These are phyloP conservation scores for Apaloderma vittatum DNA, from an alignment of 2,113 vertebrate species.

Conservation along the genomic window DNA sequence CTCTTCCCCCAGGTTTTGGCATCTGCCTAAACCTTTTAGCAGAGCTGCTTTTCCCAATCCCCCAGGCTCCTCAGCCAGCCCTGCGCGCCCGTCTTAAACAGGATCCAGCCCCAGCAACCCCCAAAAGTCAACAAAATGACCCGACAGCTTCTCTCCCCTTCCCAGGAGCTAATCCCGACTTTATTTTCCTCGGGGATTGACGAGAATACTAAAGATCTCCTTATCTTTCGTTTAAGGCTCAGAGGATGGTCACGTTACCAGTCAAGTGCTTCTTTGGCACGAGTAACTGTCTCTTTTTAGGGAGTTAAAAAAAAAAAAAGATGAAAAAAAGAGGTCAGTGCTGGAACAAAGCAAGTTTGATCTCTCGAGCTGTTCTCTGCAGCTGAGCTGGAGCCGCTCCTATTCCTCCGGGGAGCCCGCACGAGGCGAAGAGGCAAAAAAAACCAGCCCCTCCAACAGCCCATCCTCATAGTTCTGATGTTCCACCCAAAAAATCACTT, in stretches of 20 bases:
- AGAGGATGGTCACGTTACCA: background rate
- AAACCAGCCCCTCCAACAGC: background rate
- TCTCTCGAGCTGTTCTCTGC: background rate
- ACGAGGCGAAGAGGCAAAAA: background rate
- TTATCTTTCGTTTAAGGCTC: background rate
- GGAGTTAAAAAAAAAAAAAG: background rate
- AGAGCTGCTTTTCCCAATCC: background rate
- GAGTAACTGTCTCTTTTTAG: background rate
- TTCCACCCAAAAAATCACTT: background rate
- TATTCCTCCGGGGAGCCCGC: background rate
- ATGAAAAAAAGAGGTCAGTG: background rate
- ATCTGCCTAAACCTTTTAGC: background rate
- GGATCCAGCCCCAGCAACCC: background rate
- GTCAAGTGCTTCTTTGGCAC: background rate
- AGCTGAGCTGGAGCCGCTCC: background rate
- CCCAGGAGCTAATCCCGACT: background rate
- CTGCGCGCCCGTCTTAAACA: accelerated
- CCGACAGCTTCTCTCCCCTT: background rate
- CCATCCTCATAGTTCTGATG: accelerated
- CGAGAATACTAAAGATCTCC: background rate
- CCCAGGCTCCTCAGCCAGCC: background rate
- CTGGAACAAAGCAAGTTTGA: background rate
- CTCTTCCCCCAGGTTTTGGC: accelerated
- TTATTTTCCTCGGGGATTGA: background rate
- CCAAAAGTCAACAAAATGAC: background rate